Percentiles rank a stretch among this genome's conserved stretches.
Evolutionary conservation across 2,888 invertebrate genomes (phyloP).

Genomic region (Apomyelois bistriatella): DNA sequence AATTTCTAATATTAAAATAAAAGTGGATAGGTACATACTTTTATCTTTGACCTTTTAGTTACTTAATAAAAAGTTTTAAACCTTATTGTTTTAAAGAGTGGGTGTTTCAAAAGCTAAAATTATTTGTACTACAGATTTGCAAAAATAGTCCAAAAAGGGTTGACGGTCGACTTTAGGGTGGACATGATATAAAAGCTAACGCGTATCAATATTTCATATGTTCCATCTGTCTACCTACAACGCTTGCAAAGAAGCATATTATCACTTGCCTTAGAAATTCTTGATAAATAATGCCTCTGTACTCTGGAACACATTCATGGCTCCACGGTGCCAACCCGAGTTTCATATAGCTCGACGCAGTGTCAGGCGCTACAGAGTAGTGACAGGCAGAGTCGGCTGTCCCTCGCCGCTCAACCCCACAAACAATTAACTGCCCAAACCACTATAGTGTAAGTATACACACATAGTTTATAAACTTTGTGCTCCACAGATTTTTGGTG

Average conservation of each 20-base stretch:
- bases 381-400: conserved; percentile 22
- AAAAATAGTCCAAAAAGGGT: too few species aligned
- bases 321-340: conserved; percentile 16
- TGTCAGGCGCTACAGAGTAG: conserved; percentile 12
- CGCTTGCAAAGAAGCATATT: neutral
- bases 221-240: neutral
- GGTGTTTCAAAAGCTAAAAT: too few species aligned
- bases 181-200: too few species aligned
- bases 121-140: too few species aligned
- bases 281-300: conserved; percentile 1
- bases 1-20: too few species aligned
- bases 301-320: conserved; percentile 22
- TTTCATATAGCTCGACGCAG: conserved; percentile 23
- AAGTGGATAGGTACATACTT: too few species aligned
- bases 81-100: too few species aligned
- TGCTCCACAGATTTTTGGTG: conserved; percentile 18
- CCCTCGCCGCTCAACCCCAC: conserved; percentile 36
- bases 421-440: conserved; percentile 48
- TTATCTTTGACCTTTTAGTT: too few species aligned
- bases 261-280: neutral
- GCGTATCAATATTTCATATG: too few species aligned
- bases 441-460: conserved; percentile 22
- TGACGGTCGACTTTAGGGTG: too few species aligned
- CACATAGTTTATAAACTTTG: conserved; percentile 1
- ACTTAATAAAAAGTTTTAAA: too few species aligned